Conservation (phyloP, 1,140 invertebrate species). For the Euura saliciscinereae region DNA sequence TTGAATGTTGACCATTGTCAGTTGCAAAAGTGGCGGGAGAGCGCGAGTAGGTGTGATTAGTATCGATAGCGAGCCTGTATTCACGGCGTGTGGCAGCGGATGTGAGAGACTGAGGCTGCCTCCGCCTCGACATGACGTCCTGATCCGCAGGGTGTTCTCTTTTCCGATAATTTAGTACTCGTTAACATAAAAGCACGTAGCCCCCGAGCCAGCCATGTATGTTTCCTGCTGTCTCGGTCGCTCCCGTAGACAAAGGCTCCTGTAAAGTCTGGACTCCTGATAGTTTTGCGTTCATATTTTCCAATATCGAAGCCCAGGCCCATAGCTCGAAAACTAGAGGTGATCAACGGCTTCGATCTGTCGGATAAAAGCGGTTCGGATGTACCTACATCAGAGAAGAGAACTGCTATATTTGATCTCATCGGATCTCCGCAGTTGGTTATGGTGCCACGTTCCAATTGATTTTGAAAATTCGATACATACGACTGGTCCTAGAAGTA, state of each 20-base stretch:
- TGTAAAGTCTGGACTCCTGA: conserved; percentile 27
- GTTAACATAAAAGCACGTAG: conserved; percentile 41
- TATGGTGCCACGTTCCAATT: too few species aligned
- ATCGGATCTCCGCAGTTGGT: too few species aligned
- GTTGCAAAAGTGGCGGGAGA: too few species aligned
- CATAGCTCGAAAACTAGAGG: neutral
- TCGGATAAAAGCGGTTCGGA: too few species aligned
- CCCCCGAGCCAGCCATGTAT: neutral
- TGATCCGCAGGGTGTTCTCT: conserved; percentile 43
- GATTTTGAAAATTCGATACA: too few species aligned
- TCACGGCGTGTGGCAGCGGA: too few species aligned
- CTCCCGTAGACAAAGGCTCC: neutral
- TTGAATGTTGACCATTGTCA: too few species aligned
- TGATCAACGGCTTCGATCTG: neutral
- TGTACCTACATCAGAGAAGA: too few species aligned
- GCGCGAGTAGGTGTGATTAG: too few species aligned
- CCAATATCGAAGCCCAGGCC: conserved; percentile 24
- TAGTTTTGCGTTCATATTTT: conserved; percentile 36
- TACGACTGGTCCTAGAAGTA: too few species aligned
- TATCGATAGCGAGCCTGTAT: too few species aligned
- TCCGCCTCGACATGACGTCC: conserved; percentile 40
- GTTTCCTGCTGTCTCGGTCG: neutral
- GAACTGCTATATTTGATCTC: too few species aligned
- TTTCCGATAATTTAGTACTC: conserved; percentile 54
- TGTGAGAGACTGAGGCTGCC: conserved; percentile 25